phyloP scores from a whole-genome alignment of 2,888 invertebrate species.

The Ectropis crepuscularia region DNA sequence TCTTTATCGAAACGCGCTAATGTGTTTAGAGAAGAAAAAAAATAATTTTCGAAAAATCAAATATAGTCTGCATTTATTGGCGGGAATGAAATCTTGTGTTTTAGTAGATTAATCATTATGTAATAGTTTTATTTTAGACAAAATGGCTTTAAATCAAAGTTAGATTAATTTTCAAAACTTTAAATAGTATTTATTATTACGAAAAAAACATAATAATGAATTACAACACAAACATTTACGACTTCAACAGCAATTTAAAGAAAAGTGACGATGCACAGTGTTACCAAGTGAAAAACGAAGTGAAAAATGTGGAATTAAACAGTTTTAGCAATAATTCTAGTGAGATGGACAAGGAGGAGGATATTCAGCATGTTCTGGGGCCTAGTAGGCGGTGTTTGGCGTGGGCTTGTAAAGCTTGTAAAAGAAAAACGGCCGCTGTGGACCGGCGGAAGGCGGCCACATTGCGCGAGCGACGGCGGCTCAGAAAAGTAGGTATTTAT shows the following conservation, averaged over 20 bases:
- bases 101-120: too few relatives aligned
- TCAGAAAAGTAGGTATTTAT: slow-evolving; percentile 91
- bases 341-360: slow-evolving; percentile 59
- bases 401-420: slow-evolving; percentile 99
- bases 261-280: slow-evolving; percentile 55
- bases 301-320: slow-evolving; percentile 44
- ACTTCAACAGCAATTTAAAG: slow-evolving; percentile 57
- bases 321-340: slow-evolving; percentile 14
- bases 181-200: too few relatives aligned
- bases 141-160: too few relatives aligned
- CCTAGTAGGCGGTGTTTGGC: slow-evolving; percentile 92
- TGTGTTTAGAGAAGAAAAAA: too few relatives aligned
- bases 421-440: slow-evolving; percentile 97
- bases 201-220: slow-evolving; percentile 56
- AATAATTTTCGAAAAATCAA: too few relatives aligned
- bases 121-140: too few relatives aligned
- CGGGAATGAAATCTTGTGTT: too few relatives aligned
- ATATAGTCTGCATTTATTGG: too few relatives aligned
- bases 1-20: background rate
- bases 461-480: slow-evolving; percentile 94
- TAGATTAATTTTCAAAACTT: too few relatives aligned
- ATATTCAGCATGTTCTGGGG: slow-evolving; percentile 80
- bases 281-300: slow-evolving; percentile 71
- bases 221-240: slow-evolving; percentile 65
- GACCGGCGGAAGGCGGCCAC: slow-evolving; percentile 99